Base-by-base conservation (phyloP, 2,888 invertebrate species). In the Nymphalis polychloros region DNA sequence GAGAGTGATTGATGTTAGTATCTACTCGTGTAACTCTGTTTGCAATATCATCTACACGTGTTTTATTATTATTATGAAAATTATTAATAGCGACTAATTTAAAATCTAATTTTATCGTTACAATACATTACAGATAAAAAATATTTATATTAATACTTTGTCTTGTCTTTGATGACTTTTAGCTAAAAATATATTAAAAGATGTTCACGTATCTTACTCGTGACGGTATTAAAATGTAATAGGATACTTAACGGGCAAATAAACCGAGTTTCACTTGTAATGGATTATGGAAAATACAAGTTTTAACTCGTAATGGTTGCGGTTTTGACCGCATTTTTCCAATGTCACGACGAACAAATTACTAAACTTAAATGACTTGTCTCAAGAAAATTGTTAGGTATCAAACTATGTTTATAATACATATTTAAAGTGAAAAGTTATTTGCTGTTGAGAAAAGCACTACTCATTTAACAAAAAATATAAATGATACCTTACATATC, bases 301-400 rank as follows among this genome's bases (percentile, higher is more conserved):
- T 59, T 57, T 57, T 20, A 41, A 19, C 41, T 16, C 48, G 52
- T 62, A 41, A 48, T 53, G 8, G 20, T 48, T 49, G 66, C 53
- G 66, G 61, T 69, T 71, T 71, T 69, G 66, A 66, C 71, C 69
- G 71, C 69, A 60, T 71, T 69, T 71, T 69, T 55, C 53, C 65
- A 66, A 69, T 66, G 66, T 50, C 68, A 65, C 63, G 20, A 35
- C 61, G 49, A 16, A 59, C 31, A 55, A 27, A 52, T 55, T 55
- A 55, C 31, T 55, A 55, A 55, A 53, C 47, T 48, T 53, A 60
- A 47, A 49, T 20, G 23, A 60, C 60, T 60, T 52, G 59, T 27
- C 53, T 31, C 23, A 59, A 49, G 59, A 49, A 59, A 49, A 64
- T 50, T 64, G 59, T 64, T 59, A 48, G 23, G 20, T 59, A 48